These are phyloP conservation scores for Perdix hodgsoniae DNA, from an alignment of 2,797 vertebrate genomes.

Conservation along the genomic window DNA sequence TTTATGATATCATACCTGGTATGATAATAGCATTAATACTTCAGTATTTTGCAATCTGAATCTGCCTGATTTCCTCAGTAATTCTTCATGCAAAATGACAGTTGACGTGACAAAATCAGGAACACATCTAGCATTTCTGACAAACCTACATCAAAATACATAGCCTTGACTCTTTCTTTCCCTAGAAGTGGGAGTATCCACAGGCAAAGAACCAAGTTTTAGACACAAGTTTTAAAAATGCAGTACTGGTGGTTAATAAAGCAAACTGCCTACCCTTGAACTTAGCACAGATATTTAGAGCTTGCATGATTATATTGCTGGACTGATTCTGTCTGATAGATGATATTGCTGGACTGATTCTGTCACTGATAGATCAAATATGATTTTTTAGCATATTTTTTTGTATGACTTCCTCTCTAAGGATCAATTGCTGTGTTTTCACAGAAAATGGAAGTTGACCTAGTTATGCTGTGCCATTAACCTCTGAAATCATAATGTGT, in stretches of 20 bases:
- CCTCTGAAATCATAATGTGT: not conserved
- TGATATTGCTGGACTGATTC: not conserved
- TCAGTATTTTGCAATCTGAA: not conserved
- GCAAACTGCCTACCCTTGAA: not conserved
- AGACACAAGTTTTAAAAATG: slow-evolving; percentile 21
- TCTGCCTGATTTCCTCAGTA: slow-evolving; percentile 23
- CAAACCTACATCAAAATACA: slow-evolving; percentile 13
- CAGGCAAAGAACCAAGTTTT: slow-evolving; percentile 34
- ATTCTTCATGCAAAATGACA: slow-evolving; percentile 12
- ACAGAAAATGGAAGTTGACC: not conserved
- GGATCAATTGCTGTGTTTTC: not conserved
- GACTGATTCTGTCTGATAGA: not conserved
- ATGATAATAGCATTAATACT: not conserved
- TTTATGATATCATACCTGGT: not conserved
- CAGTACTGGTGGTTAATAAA: slow-evolving; percentile 27
- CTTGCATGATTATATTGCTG: not conserved
- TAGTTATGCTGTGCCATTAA: not conserved
- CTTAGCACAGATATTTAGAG: not conserved
- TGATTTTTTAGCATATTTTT: not conserved
- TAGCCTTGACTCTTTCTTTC: slow-evolving; percentile 18
- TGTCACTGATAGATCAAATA: not conserved
- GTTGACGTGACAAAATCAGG: slow-evolving; percentile 37
- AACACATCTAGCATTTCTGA: slow-evolving; percentile 46
- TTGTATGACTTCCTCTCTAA: not conserved
- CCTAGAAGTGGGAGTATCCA: slow-evolving; percentile 51